Evolutionary conservation across 2,888 invertebrate species (phyloP), one percentile per base, ranked within the genome.

Genomic region (Leptinotarsa rubiginosa): DNA sequence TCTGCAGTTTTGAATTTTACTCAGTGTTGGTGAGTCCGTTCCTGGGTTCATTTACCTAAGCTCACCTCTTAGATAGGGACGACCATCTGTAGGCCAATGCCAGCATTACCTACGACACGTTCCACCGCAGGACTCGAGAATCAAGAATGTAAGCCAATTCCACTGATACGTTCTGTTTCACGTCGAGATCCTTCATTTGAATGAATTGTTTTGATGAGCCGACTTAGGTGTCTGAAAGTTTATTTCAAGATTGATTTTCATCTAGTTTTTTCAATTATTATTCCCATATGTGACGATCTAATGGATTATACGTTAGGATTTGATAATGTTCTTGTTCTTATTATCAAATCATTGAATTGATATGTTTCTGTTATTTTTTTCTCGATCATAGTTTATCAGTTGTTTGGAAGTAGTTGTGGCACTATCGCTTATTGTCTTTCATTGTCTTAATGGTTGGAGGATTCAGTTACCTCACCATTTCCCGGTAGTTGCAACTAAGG

Each of bases 21-120:
- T 41, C 41, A 41, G 2, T 41, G 41, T 41, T 41, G 12, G 20
- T 16, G n/a, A 73, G 68, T 75, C 76, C 79, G 64, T 10, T 62
- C 69, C 79, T 79, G 79, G 20, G 69, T 72, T 78, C 77, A 75
- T 77, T 78, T 87, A 85, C 84, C 83, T 87, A 86, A 86, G 86
- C 87, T 85, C 82, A 84, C 83, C 84, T 84, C 84, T 75, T 72
- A 75, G 75, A 67, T 59, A 69, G 78, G 75, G 76, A 78, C 79
- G 82, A 85, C 86, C 86, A 86, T 86, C 86, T 86, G 85, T 82
- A 81, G 82, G 81, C 80, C 75, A 73, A 71, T 65, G 65, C 70
- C 70, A 72, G 79, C 77, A 78, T 81, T 80, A 80, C 79, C 75
- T 74, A 77, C 72, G 78, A 80, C 81, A 81, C 81, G 79, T 80